phyloP scores from a whole-genome alignment of 2,113 vertebrate species.

The Tragelaphus strepsiceros region DNA sequence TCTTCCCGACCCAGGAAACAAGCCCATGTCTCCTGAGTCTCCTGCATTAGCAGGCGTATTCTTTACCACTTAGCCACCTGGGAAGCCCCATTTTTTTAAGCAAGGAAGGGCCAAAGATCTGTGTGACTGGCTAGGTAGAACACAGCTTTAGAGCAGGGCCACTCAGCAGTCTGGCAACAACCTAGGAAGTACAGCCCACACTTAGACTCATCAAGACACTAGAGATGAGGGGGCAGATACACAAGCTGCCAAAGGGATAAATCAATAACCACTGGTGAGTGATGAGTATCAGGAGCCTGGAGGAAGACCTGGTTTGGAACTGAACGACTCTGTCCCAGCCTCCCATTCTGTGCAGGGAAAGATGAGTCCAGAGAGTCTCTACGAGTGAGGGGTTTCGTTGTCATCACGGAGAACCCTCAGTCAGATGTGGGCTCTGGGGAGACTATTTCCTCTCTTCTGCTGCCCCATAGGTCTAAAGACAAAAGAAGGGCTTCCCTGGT shows the following conservation, averaged over 20 bases:
- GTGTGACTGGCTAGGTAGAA: background rate
- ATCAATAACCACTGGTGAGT: background rate
- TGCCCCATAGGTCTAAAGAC: background rate
- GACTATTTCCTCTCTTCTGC: background rate
- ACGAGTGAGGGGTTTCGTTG: fast-evolving
- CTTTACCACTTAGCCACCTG: background rate
- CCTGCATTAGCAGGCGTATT: background rate
- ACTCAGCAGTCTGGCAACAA: background rate
- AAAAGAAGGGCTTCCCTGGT: background rate
- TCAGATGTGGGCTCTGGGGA: fast-evolving
- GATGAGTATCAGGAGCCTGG: background rate
- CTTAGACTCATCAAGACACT: background rate
- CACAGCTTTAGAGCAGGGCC: no score
- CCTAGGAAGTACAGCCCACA: background rate
- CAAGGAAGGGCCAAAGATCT: background rate
- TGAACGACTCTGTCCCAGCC: background rate
- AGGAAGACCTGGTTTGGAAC: background rate
- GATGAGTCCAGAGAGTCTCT: background rate
- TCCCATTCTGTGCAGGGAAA: background rate
- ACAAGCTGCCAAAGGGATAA: background rate
- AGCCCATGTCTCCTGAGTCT: background rate
- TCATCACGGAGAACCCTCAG: background rate
- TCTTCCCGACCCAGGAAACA: background rate
- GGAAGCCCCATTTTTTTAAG: background rate
- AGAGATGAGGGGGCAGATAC: background rate